Percentiles rank a stretch among this genome's conserved stretches.
These are phyloP conservation scores for Dipus sagitta DNA, from an alignment of 2,797 vertebrate genomes.

Conservation along the genomic window DNA sequence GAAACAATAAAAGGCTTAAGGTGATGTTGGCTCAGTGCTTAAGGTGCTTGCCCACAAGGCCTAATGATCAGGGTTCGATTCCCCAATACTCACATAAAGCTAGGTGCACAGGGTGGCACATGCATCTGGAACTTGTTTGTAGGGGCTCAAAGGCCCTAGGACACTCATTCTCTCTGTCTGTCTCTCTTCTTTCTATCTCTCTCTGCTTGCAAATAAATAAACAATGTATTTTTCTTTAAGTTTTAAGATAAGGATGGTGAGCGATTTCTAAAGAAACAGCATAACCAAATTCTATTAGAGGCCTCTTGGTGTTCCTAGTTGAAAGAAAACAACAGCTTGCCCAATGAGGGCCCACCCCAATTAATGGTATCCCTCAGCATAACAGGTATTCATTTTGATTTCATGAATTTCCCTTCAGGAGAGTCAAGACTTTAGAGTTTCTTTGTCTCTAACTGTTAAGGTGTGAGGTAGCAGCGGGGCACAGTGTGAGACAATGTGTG, in stretches of 20 bases:
- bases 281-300: slow-evolving; percentile 65
- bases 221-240: neutral
- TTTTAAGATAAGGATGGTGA: neutral
- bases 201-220: too few relatives aligned
- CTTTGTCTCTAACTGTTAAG: slow-evolving; percentile 36
- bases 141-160: too few relatives aligned
- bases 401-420: slow-evolving; percentile 60
- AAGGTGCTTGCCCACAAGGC: too few relatives aligned
- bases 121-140: too few relatives aligned
- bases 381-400: slow-evolving; percentile 40
- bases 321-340: slow-evolving; percentile 58
- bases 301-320: slow-evolving; percentile 2
- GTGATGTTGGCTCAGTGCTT: neutral
- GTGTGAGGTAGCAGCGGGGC: neutral
- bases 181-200: too few relatives aligned
- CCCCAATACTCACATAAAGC: too few relatives aligned
- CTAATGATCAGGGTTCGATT: too few relatives aligned
- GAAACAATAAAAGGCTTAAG: slow-evolving; percentile 39
- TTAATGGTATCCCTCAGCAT: slow-evolving; percentile 36
- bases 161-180: too few relatives aligned
- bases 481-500: neutral
- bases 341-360: slow-evolving; percentile 33
- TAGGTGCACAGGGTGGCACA: too few relatives aligned
- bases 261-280: neutral
- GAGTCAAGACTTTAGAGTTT: neutral